Conservation (phyloP, 2,888 invertebrate genomes). For the Apeira syringaria region DNA sequence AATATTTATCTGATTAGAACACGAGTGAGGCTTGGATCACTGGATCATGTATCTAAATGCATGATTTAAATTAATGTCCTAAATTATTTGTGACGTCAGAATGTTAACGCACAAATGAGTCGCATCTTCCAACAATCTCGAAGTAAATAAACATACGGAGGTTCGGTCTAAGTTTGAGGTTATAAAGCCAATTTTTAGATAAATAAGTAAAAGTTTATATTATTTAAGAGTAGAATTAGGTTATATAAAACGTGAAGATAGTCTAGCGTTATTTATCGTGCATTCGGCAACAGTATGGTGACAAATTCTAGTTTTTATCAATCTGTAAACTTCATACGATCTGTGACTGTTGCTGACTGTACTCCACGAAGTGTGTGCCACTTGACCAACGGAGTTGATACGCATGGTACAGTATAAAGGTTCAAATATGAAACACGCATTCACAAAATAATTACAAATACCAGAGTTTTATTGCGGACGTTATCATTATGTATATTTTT, state of each 20-base stretch:
- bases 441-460: too few species aligned
- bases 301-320: too few species aligned
- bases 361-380: conserved; percentile 43
- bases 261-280: conserved; percentile 52
- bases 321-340: not conserved
- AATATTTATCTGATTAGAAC: not conserved
- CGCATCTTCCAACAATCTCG: conserved; percentile 43
- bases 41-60: conserved; percentile 34
- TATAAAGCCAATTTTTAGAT: conserved; percentile 72
- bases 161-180: conserved; percentile 58
- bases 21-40: not conserved
- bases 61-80: conserved; percentile 38
- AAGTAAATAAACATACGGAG: conserved; percentile 38
- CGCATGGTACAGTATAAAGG: too few species aligned
- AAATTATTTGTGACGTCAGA: conserved; percentile 42
- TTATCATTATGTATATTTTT: too few species aligned
- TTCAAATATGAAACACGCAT: too few species aligned
- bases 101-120: conserved; percentile 62
- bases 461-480: too few species aligned
- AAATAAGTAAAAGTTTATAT: conserved; percentile 68
- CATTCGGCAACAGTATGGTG: conserved; percentile 47
- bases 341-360: conserved; percentile 29
- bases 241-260: conserved; percentile 58
- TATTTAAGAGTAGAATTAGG: conserved; percentile 70
- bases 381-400: too few species aligned